Base-by-base conservation (phyloP, 1,140 invertebrate genomes). In the Propsilocerus akamusi region DNA sequence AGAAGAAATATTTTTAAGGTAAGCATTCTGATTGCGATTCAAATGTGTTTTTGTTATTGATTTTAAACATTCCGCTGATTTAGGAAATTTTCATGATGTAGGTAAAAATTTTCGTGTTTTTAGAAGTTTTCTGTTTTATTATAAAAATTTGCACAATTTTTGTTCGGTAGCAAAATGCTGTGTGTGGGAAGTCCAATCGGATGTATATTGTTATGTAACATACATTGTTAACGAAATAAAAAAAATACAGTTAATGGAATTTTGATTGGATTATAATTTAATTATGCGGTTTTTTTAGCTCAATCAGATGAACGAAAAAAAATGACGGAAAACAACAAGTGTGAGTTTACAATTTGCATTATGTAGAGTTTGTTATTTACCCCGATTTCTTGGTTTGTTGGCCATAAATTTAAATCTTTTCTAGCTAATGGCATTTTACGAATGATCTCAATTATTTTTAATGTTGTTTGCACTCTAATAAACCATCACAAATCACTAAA, bases 351-450 rank as follows among this genome's bases (percentile, higher is more conserved):
- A 12, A 20, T 1, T 3, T 4, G 28, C 10, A 30, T 10, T 20
- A 20, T 17, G 14, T 17, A 41, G 22, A 41, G 22, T 17, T 1
- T 20, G 10, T 6, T 41, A 20, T 20, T 20, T 41, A 41, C 34
- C 34, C 14, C 34, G 34, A 41, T 10, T 41, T 41, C 34, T 41
- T 41, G 34, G 8, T 41, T 41, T 41, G 14, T 17, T n/a, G 34
- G 34, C 34, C 34, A 41, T 41, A 41, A 20, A 41, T 41, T 41
- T 20, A 41, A 41, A 41, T 14, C 17, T 17, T 41, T 41, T 41
- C 34, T 17, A 20, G 34, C 34, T 41, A 41, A 41, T 41, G 34
- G 34, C 34, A 41, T 41, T 41, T 41, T 41, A 41, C 14, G 22
- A n/a, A 41, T 6, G 22, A 10, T 41, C 17, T 20, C 10, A 7